These are phyloP conservation scores for Agrotis puta DNA, from an alignment of 2,888 invertebrate genomes.

Conservation along the genomic window DNA sequence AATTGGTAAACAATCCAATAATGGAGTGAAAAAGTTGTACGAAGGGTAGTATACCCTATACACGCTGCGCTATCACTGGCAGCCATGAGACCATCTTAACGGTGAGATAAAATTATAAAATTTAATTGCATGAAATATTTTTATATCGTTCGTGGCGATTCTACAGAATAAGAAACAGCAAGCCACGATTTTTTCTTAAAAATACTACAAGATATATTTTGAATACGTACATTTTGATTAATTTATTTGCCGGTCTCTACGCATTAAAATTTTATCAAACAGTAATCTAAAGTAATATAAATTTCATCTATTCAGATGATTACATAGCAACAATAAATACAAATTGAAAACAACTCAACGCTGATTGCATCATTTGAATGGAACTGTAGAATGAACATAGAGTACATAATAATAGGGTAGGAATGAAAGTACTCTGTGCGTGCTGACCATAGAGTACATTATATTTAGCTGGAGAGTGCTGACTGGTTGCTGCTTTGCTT, in stretches of 20 bases:
- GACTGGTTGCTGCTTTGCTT: not conserved
- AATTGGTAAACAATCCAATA: not conserved
- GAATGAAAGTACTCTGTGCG: too few relatives aligned
- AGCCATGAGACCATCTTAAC: not conserved
- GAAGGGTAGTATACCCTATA: not conserved
- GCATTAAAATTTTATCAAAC: not conserved
- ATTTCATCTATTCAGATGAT: not conserved
- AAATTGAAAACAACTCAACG: not conserved
- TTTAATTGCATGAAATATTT: not conserved
- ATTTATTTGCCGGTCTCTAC: not conserved
- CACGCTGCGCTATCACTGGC: not conserved
- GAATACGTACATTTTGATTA: slow-evolving; percentile 28
- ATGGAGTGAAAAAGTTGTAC: not conserved
- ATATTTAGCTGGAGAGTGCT: too few relatives aligned
- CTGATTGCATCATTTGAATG: not conserved
- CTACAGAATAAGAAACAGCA: slow-evolving; percentile 1
- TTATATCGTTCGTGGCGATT: not conserved
- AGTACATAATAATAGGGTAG: too few relatives aligned
- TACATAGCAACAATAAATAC: not conserved
- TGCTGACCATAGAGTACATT: too few relatives aligned
- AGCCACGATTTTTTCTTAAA: too few relatives aligned
- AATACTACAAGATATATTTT: not conserved
- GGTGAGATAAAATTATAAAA: not conserved
- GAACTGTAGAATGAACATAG: too few relatives aligned
- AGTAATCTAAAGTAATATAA: not conserved